Percentiles rank a stretch among this genome's conserved stretches.
These are phyloP conservation scores for Helobdella robusta DNA, from an alignment of 2,888 invertebrate species.

Conservation along the genomic window DNA sequence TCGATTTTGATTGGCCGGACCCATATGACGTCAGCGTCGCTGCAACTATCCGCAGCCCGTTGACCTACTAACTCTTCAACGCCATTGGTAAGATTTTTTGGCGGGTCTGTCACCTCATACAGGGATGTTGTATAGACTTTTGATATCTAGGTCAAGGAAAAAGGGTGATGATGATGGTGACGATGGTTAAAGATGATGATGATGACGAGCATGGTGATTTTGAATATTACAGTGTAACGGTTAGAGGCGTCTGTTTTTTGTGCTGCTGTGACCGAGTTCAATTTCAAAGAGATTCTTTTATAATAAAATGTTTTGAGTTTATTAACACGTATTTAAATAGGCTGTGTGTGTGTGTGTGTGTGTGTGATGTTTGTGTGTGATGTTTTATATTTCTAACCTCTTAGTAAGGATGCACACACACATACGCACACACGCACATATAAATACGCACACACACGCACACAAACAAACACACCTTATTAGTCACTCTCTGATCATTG, in stretches of 20 bases:
- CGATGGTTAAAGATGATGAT: not conserved
- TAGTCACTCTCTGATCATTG: too few relatives aligned
- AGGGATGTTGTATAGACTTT: not conserved
- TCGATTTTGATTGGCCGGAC: not conserved
- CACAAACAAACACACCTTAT: too few relatives aligned
- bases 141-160: not conserved
- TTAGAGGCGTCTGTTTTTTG: too few relatives aligned
- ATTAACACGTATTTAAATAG: too few relatives aligned
- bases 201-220: not conserved
- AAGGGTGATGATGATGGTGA: not conserved
- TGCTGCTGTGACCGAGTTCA: too few relatives aligned
- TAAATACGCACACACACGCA: constrained; percentile 12
- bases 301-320: too few relatives aligned
- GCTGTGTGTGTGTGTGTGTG: too few relatives aligned
- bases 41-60: not conserved
- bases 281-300: too few relatives aligned
- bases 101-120: not conserved
- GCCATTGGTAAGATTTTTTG: not conserved
- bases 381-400: not conserved
- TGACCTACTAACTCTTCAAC: not conserved
- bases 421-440: constrained; percentile 11
- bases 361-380: too few relatives aligned
- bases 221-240: not conserved
- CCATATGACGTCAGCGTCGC: not conserved
- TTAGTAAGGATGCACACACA: not conserved